Base-by-base conservation (phyloP, 2,113 vertebrate genomes). In the Larimichthys polyactis region DNA sequence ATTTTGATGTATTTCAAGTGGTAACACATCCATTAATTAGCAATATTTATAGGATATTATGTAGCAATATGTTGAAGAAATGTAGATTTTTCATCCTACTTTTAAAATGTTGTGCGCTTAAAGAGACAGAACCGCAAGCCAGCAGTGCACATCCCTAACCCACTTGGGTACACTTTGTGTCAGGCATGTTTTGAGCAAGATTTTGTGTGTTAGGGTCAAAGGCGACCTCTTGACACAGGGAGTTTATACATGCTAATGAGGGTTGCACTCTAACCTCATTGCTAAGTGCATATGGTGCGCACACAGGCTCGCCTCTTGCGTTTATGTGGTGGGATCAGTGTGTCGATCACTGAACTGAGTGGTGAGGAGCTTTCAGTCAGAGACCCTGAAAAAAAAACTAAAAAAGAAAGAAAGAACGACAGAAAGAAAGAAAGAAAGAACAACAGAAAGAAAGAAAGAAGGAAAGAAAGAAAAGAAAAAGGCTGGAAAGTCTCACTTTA, bases 201-300 rank as follows among this genome's bases (percentile, higher is more conserved):
- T 83, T 90, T 79, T 87, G 71, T 71, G 81, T 86, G 86, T 84
- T 90, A 29, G 88, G 93, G 94, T 94, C 92, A 94, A 90, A 92
- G 83, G 85, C 87, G 89, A 91, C 92, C 91, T 93, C 89, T 91
- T 92, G 90, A 93, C 89, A 86, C 83, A 0, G 72, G 78, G 89
- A 92, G 91, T 88, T 92, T 92, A 92, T 89, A 93, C 91, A 93
- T 93, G 89, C 89, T 92, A 93, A 92, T 92, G 93, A 94, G 89
- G 81, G 58, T 36, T 92, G 90, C 87, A 91, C 92, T 92, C 87
- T 94, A 90, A 91, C 90, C 90, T 81, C 81, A 54, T 70, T 17
- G 66, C 87, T 81, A 89, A 90, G 82, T 92, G 87, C 93, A 93
- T 89, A 91, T 91, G 91, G 89, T 46, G 11, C 71, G 29, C 85